phyloP scores from a whole-genome alignment of 2,113 vertebrate genomes.

The Leptosomus discolor region DNA sequence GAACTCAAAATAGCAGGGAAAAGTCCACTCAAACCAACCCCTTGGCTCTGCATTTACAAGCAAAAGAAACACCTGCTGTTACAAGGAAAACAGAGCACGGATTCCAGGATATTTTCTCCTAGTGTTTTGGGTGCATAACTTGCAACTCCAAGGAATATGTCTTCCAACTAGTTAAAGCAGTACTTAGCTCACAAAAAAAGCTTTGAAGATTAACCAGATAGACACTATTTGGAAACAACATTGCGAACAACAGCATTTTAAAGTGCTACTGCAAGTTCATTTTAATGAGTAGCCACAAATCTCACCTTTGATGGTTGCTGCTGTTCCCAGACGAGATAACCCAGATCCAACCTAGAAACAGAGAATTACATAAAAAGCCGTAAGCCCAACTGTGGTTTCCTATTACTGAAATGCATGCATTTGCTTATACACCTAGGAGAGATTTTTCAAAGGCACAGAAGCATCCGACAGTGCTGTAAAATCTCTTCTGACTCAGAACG shows the following conservation, averaged over 20 bases:
- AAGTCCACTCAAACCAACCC: neutral
- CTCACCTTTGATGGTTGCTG: constrained; percentile 86
- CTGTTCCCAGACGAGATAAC: constrained; percentile 82
- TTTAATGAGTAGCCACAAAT: neutral
- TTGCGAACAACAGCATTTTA: accelerated
- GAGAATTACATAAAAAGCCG: neutral
- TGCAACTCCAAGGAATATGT: neutral
- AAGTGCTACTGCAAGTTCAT: neutral
- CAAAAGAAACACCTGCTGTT: neutral
- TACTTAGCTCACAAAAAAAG: neutral
- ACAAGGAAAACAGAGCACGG: accelerated
- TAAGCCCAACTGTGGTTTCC: neutral
- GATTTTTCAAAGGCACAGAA: neutral
- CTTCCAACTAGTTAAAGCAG: neutral
- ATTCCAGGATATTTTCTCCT: neutral
- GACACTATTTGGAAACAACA: neutral
- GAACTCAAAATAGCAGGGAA: neutral
- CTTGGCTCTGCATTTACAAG: neutral
- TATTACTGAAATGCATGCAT: neutral
- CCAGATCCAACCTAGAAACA: constrained; percentile 82
- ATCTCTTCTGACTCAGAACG: neutral
- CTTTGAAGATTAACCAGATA: neutral
- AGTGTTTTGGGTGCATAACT: neutral
- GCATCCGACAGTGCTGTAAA: neutral
- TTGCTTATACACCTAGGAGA: neutral